phyloP scores from a whole-genome alignment of 2,797 vertebrate species.

The Coccyzus lansbergi region DNA sequence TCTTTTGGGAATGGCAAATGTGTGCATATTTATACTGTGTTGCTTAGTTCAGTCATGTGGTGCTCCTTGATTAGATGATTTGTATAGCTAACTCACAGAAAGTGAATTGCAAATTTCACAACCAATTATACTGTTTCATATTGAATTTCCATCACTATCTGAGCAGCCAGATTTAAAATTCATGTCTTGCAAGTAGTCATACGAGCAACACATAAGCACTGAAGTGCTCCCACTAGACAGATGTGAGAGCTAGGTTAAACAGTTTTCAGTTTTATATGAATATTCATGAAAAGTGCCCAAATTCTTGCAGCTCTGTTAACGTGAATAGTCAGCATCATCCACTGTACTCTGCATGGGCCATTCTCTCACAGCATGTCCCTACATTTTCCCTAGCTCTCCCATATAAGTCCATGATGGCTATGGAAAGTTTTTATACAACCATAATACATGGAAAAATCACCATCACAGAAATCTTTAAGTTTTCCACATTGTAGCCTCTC shows the following conservation, averaged over 20 bases:
- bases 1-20: slow-evolving; percentile 8
- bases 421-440: neutral
- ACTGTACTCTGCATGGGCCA: accelerated
- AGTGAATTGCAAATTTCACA: slow-evolving; percentile 2
- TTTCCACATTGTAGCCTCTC: neutral
- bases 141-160: neutral
- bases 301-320: slow-evolving; percentile 5
- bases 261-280: slow-evolving; percentile 26
- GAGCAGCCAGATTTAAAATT: slow-evolving; percentile 48
- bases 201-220: neutral
- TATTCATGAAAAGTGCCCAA: slow-evolving; percentile 39
- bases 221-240: slow-evolving; percentile 49
- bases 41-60: neutral
- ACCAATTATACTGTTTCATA: neutral
- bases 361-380: neutral
- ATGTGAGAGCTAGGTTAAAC: slow-evolving; percentile 54
- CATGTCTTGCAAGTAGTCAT: neutral
- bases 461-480: neutral
- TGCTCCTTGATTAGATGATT: slow-evolving; percentile 19
- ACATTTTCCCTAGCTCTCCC: neutral
- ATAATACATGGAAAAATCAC: neutral
- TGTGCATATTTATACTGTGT: neutral
- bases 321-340: neutral
- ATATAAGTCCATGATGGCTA: neutral
- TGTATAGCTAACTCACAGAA: neutral